Evolutionary conservation across 2,888 invertebrate genomes (phyloP).

Genomic region (Ryuthela nishihirai): DNA sequence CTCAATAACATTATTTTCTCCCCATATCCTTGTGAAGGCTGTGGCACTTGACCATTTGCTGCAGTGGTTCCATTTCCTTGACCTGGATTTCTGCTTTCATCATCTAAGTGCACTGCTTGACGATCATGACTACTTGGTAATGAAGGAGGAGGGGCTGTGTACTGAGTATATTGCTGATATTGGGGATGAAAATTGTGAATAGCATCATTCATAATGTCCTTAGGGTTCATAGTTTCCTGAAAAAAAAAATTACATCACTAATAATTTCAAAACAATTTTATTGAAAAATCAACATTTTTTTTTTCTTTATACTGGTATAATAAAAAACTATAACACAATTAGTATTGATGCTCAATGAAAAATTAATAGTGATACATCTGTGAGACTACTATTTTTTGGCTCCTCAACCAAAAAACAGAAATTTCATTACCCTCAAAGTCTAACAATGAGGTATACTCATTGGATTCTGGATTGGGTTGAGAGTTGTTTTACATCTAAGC

Average conservation of each 20-base stretch:
- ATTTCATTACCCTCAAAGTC: background rate
- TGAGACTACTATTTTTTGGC: background rate
- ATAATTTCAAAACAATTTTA: background rate
- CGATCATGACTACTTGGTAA: constrained; percentile 16
- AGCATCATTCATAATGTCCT: constrained; percentile 99
- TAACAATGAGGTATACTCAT: too few relatives aligned
- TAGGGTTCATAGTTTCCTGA: constrained; percentile 94
- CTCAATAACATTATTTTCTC: constrained; percentile 94
- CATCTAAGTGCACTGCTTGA: constrained; percentile 3
- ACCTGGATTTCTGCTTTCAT: constrained; percentile 14
- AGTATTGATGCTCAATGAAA: background rate
- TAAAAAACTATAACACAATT: background rate
- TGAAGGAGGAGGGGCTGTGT: constrained; percentile 55
- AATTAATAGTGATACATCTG: background rate
- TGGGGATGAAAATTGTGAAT: constrained; percentile 99
- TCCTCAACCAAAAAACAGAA: background rate
- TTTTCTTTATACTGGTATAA: background rate
- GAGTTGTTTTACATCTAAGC: too few relatives aligned
- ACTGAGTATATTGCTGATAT: constrained; percentile 98
- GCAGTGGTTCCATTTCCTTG: constrained; percentile 3
- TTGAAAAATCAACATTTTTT: background rate
- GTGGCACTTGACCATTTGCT: constrained; percentile 12
- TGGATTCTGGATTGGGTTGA: too few relatives aligned
- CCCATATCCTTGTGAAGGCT: constrained; percentile 65
- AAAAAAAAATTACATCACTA: constrained; percentile 40